Evolutionary conservation across 2,113 vertebrate genomes (phyloP).

Genomic region (Synchiropus splendidus): DNA sequence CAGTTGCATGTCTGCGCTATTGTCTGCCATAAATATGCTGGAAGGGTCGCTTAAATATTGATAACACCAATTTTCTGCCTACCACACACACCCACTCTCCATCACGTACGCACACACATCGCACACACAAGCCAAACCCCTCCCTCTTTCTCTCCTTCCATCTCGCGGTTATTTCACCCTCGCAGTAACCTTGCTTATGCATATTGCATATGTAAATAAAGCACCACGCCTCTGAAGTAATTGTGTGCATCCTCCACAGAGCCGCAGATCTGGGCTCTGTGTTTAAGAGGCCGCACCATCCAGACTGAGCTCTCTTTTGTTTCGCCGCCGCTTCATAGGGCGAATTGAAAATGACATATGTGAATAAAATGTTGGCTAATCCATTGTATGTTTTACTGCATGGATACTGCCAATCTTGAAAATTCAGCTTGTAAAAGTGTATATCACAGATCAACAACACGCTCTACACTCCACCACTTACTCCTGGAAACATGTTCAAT

Average conservation of each 20-base stretch:
- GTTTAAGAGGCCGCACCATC: slow-evolving; percentile 22
- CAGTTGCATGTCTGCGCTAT: slow-evolving; percentile 62
- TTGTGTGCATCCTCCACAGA: slow-evolving; percentile 85
- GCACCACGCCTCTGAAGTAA: slow-evolving; percentile 82
- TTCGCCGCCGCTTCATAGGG: slow-evolving; percentile 12
- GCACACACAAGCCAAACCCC: slow-evolving; percentile 30
- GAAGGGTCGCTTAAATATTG: slow-evolving; percentile 69
- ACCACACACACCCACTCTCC: slow-evolving; percentile 26
- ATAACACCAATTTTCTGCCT: slow-evolving; percentile 61
- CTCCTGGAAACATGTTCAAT: too few species aligned
- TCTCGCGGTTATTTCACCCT: slow-evolving; percentile 64
- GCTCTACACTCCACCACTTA: too few species aligned
- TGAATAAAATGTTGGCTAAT: too few species aligned
- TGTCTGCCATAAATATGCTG: slow-evolving; percentile 68
- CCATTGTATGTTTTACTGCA: too few species aligned
- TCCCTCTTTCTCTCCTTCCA: slow-evolving; percentile 46
- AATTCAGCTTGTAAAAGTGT: too few species aligned
- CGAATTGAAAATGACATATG: too few species aligned
- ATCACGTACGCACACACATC: slow-evolving; percentile 20
- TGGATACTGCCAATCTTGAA: too few species aligned
- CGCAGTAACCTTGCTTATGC: slow-evolving; percentile 69
- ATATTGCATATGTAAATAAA: slow-evolving; percentile 79
- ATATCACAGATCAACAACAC: too few species aligned
- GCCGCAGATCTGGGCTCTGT: slow-evolving; percentile 60
- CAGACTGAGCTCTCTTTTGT: slow-evolving; percentile 33